Evolutionary conservation across 2,888 invertebrate genomes (phyloP), one percentile per base, ranked within the genome.

Genomic region (Xestoiulus laeticollis): DNA sequence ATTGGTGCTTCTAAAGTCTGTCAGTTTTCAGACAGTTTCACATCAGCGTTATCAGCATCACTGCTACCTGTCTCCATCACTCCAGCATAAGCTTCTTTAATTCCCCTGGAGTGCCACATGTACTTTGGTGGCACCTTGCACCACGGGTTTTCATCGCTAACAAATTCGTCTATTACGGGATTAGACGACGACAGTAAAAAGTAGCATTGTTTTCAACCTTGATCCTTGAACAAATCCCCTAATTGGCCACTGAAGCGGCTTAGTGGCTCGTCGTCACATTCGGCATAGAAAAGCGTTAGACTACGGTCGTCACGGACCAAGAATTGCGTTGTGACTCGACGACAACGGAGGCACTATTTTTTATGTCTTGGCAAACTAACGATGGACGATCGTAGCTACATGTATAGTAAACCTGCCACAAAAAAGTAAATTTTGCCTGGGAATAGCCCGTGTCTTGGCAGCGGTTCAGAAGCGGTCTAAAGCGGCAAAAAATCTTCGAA

Each of bases 201-300:
- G n/a, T n/a, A n/a, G 59, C 59, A 59, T 59, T 59, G 59, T 59
- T 59, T 59, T 59, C 59, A 59, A 59, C 59, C 59, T 59, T 59
- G 59, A 59, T 59, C 59, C 59, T 59, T 19, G n/a, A 59, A n/a
- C 59, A 59, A 59, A 59, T 59, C 59, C 59, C 59, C 59, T 59
- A 59, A 59, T 59, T 59, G 59, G 59, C 59, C 59, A 59, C 59
- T 59, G 59, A n/a, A 59, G 59, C 59, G n/a, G n/a, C 59, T 59
- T 59, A 48, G 59, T 19, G 59, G 59, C 59, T 6, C 59, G 59
- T 59, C 59, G 59, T 59, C 59, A 59, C 59, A 48, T 48, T 48
- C 19, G 16, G 48, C 38, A 38, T 38, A 48, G 19, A 10, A n/a
- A 3, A 19, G 48, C 19, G 48, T 48, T 48, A 10, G 48, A 12